Conservation (phyloP, 2,888 invertebrate species). For the Candidula unifasciata region DNA sequence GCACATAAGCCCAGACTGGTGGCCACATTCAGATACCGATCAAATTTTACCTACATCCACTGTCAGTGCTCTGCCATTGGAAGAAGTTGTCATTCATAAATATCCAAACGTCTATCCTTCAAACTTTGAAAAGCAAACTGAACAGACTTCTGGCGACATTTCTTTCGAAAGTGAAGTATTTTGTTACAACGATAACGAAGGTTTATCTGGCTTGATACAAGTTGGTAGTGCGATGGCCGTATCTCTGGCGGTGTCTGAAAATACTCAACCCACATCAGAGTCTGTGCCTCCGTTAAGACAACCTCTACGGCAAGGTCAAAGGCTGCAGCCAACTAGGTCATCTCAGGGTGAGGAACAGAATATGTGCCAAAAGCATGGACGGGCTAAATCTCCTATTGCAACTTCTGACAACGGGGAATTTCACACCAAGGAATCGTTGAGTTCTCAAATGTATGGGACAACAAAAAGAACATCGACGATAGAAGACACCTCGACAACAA, state of each 20-base stretch:
- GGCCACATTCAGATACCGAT: not conserved
- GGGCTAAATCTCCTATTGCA: not conserved
- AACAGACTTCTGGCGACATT: not conserved
- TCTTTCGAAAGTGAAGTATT: not conserved
- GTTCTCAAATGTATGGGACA: not conserved
- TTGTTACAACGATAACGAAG: not conserved
- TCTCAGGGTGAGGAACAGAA: not conserved
- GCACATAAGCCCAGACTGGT: not conserved
- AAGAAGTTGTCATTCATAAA: not conserved
- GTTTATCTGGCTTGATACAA: not conserved
- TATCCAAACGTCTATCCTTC: not conserved
- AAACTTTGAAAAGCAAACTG: not conserved
- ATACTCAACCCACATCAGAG: not conserved
- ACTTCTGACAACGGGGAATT: not conserved
- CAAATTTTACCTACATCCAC: constrained; percentile 1
- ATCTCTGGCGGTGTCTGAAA: not conserved
- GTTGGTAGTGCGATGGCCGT: not conserved
- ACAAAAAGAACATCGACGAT: too few relatives aligned
- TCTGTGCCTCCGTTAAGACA: not conserved
- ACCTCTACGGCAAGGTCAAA: not conserved
- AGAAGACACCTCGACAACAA: too few relatives aligned
- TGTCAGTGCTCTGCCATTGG: too few relatives aligned
- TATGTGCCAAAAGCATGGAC: not conserved
- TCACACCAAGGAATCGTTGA: not conserved
- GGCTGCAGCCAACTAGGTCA: not conserved